Evolutionary conservation across 2,113 vertebrate species (phyloP), one percentile per base, ranked within the genome.

Genomic region (Atlantisia rogersi): DNA sequence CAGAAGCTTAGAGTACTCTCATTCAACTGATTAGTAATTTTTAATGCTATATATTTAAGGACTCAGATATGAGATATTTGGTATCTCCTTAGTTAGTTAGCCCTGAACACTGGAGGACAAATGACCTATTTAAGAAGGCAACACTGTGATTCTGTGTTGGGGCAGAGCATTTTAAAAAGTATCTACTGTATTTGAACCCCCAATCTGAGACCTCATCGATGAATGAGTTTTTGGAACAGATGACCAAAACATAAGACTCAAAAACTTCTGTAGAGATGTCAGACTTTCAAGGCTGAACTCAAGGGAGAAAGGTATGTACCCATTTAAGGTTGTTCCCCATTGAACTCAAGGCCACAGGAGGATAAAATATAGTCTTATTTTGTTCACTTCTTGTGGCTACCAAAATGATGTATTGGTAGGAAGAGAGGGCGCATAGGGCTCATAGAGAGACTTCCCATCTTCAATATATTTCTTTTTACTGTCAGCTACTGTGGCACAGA

Each of bases 401-500:
- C 17, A 9, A 46, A 17, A 28, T 12, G n/a, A n/a, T 21, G 17
- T 0, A 0, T 15, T 59, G 22, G 16, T 2, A 52, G 58, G 53
- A 86, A 63, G 11, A 26, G 26, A 63, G 26, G 26, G 50, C 69
- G 24, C 1, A 1, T 42, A 44, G 68, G 15, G 56, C 18, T 86
- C 44, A 10, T 1, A 67, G 68, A 68, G 68, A 62, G 32, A 46
- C 11, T 10, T 59, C 29, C 35, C 40, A 21, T 21, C 12, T 35
- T 78, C 29, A 60, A 3, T 10, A 6, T 12, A 9, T 60, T 55
- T 48, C 8, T 50, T 76, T 85, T 56, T 25, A 60, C n/a, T 60
- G 15, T 31, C 62, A 85, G n/a, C 16, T 70, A 9, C 69, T 29
- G 52, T 68, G 56, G 62, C 4, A 6, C 5, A 58, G 35, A 69